Evolutionary conservation across 35 echinoderm and acorn worm species (phyloP).

Genomic region (Apostichopus japonicus): DNA sequence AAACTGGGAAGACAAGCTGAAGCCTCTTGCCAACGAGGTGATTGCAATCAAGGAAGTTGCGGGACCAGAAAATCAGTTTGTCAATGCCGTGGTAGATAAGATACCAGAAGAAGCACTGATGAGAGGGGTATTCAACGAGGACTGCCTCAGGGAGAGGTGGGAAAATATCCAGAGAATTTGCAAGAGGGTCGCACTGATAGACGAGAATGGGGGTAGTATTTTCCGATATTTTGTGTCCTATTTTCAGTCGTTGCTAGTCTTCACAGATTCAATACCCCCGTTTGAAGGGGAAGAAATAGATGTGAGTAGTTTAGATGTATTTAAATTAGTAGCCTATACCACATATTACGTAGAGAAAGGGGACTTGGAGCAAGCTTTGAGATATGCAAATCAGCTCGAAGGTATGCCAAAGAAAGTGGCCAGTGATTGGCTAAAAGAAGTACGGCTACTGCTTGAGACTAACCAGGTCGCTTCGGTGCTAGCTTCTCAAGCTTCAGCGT

Average conservation of each 20-base stretch:
- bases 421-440: constrained; percentile 94
- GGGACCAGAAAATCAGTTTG: constrained; percentile 70
- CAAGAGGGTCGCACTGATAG: constrained; percentile 83
- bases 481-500: constrained; percentile 87
- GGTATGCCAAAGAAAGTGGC: constrained; percentile 92
- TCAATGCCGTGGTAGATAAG: constrained; percentile 62
- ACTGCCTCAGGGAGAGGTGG: constrained; percentile 84
- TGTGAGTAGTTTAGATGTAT: constrained; percentile 63
- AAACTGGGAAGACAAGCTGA: constrained; percentile 75
- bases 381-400: constrained; percentile 88
- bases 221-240: constrained; percentile 87
- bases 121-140: constrained; percentile 81
- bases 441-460: constrained; percentile 89
- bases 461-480: constrained; percentile 85
- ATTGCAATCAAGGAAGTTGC: constrained; percentile 87
- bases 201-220: constrained; percentile 78
- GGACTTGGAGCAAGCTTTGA: constrained; percentile 93
- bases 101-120: constrained; percentile 87
- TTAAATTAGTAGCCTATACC: constrained; percentile 83
- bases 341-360: constrained; percentile 79
- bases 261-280: constrained; percentile 70
- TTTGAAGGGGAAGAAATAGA: constrained; percentile 65
- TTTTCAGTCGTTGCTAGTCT: constrained; percentile 86
- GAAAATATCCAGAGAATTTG: constrained; percentile 72
- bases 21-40: constrained; percentile 89